Base-by-base conservation (phyloP, 2,888 invertebrate species). In the Caenorhabditis doughertyi region DNA sequence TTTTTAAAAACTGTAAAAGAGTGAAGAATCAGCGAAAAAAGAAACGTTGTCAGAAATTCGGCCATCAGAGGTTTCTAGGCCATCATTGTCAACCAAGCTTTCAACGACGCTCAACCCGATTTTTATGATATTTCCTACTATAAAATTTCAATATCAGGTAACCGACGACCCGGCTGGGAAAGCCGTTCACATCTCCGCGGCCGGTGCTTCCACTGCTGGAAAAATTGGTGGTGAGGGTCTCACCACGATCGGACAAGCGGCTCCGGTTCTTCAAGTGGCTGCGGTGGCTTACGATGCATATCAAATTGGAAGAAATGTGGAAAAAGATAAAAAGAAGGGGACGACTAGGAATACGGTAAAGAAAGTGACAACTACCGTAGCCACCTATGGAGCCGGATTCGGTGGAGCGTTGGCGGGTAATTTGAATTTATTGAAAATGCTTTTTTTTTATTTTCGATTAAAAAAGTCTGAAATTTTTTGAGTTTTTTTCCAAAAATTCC, bases 291-390 rank as follows among this genome's bases (percentile, higher is more conserved):
- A 64, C 25, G 71, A 71, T 58, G 71, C 71, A 16, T 79, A 79
- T 49, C 71, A 71, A n/a, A 71, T 79, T 32, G 79, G 79, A 27
- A 39, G 64, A 29, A 65, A 70, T 25, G 79, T 71, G 25, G 64
- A 71, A 29, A 79, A 71, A 35, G 79, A 79, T 49, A 58, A 60
- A 29, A 49, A 42, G 32, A 58, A 49, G 42, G 76, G 76, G 0
- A 76, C 76, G 9, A 67, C 32, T 25, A 25, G 76, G 51, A 76
- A 76, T 51, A 76, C 76, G 21, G 76, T 67, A n/a, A 76, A 76
- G 49, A 71, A 79, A 25, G 56, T 71, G 39, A 71, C 71, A 1
- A 71, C 79, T 49, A 71, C 71, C 4, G 64, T 64, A 8, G 70
- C 70, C 29, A 53, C 70, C 18, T 79, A 70, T 49, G 62, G 64